Evolutionary conservation across 2,888 invertebrate genomes (phyloP).

Genomic region (Nomada ferruginata): DNA sequence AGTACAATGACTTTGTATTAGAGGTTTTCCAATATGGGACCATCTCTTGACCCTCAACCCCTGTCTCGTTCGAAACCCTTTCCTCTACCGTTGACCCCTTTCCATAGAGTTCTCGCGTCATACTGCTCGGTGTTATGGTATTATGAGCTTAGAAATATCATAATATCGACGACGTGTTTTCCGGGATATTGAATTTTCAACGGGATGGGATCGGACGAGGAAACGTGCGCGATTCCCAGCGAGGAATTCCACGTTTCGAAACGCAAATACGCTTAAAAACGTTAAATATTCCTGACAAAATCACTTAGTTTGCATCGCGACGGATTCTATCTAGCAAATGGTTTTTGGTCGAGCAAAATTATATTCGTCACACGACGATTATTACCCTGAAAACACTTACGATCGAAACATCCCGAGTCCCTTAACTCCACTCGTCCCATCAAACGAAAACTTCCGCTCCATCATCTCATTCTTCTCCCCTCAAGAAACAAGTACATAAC

Average conservation of each 20-base stretch:
- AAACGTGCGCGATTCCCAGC: constrained; percentile 9
- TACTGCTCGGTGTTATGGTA: constrained; percentile 66
- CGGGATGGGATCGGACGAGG: constrained; percentile 27
- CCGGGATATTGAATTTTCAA: constrained; percentile 78
- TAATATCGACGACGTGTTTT: constrained; percentile 77
- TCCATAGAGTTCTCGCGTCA: constrained; percentile 41
- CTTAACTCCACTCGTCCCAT: neutral
- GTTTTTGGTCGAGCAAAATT: neutral
- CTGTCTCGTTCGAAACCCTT: constrained; percentile 11
- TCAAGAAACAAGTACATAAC: constrained; percentile 6
- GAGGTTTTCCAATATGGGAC: constrained; percentile 74
- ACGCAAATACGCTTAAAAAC: constrained; percentile 7
- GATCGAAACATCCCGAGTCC: neutral
- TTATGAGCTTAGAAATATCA: constrained; percentile 78
- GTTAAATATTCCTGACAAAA: neutral
- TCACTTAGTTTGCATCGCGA: too few relatives aligned
- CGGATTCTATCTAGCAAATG: neutral
- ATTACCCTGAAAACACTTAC: too few relatives aligned
- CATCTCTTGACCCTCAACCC: constrained; percentile 42
- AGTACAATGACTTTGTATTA: constrained; percentile 66
- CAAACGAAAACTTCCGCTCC: neutral
- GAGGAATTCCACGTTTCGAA: constrained; percentile 13
- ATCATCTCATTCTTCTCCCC: neutral
- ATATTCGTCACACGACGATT: too few relatives aligned
- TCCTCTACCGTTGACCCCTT: constrained; percentile 16